Conservation (phyloP, 2,113 vertebrate species). For the Grantiella picta region DNA sequence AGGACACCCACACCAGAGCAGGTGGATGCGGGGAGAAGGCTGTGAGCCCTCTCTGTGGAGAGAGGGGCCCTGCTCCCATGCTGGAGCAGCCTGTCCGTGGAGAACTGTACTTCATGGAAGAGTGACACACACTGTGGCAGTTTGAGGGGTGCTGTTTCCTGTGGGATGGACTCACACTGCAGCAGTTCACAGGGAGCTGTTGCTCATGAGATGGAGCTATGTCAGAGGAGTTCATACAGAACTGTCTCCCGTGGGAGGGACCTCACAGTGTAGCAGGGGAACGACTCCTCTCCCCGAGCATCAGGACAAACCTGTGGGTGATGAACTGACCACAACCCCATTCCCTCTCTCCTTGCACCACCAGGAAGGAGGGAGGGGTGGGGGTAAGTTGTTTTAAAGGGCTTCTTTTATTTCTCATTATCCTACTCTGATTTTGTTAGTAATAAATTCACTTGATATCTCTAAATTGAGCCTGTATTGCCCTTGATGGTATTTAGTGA, state of each 20-base stretch:
- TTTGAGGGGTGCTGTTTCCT: not conserved
- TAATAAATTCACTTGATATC: not conserved
- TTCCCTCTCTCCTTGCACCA: fast-evolving
- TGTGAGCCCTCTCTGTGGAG: not conserved
- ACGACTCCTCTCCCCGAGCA: too few relatives aligned
- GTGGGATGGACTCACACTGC: fast-evolving
- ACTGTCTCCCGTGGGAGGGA: not conserved
- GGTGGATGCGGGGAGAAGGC: too few relatives aligned
- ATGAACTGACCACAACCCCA: not conserved
- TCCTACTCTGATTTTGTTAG: not conserved
- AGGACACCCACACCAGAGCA: fast-evolving
- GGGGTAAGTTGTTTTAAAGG: not conserved
- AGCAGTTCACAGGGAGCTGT: not conserved
- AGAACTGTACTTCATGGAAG: fast-evolving
- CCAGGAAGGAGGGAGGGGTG: not conserved
- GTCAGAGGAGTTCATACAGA: fast-evolving
- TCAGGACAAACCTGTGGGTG: fast-evolving
- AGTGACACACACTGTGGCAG: fast-evolving
- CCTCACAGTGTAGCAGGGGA: too few relatives aligned
- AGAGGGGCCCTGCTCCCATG: not conserved
- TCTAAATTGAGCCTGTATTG: not conserved
- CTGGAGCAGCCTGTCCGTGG: not conserved
- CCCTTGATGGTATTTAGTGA: not conserved
- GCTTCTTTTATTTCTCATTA: not conserved
- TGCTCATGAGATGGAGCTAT: not conserved